Evolutionary conservation across 2,888 invertebrate species (phyloP), one percentile per base, ranked within the genome.

Genomic region (Laspeyria flexula): DNA sequence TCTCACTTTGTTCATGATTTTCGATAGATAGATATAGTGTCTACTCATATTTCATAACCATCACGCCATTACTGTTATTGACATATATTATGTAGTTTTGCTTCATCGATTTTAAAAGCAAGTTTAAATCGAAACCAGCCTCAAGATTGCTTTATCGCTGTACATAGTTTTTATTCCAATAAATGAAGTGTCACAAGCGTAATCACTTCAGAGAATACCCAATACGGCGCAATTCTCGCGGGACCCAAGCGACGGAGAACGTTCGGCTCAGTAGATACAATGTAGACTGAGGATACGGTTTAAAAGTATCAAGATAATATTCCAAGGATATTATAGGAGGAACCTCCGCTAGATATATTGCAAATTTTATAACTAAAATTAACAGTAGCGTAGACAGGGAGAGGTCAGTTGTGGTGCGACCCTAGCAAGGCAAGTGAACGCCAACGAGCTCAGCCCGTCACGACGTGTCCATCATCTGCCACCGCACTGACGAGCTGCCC

Each of bases 381-480:
- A 16, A 42, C 53, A 43, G 52, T 53, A 42, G 49, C 46, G 16
- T 33, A 51, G 43, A 56, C 63, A 65, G 60, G 71, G 56, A 62
- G 58, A 70, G 78, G 80, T 77, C 76, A 77, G 82, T 73, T 65
- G 77, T 73, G 61, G 67, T 50, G 60, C 59, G 64, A 71, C 78
- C 75, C 68, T 70, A 65, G 57, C 70, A 71, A 73, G 75, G 71
- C 69, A 63, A 35, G 77, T 60, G 63, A 21, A 44, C 50, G 57
- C 77, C 71, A 79, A 77, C 83, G 77, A 60, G 73, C 81, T 25
- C 25, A 25, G 25, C 6, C 25, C 79, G 84, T 86, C 88, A 85
- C 79, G 79, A 70, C 65, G 74, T 73, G 86, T 86, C 88, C 81
- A 76, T 88, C 89, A 88, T 65, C 83, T 85, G 90, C 86, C 88